Conservation (phyloP, 2,113 vertebrate species). For the Oryzias curvinotus region DNA sequence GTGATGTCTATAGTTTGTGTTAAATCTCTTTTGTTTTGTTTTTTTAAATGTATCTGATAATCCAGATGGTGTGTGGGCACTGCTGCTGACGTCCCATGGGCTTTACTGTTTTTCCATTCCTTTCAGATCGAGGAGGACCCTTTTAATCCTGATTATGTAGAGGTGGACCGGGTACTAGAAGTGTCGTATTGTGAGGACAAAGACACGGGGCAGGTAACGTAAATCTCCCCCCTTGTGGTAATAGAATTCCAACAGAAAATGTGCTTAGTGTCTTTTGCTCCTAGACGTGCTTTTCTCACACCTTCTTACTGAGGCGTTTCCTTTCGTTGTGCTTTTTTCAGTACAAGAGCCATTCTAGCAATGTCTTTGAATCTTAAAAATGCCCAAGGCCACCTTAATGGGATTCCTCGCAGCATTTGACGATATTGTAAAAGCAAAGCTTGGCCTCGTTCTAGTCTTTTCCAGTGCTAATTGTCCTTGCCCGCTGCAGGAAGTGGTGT, state of each 20-base stretch:
- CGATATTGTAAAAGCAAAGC: slow-evolving; percentile 53
- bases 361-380: slow-evolving; percentile 58
- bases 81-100: slow-evolving; percentile 36
- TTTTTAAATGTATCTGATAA: slow-evolving; percentile 34
- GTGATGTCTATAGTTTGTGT: too few relatives aligned
- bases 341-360: slow-evolving; percentile 32
- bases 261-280: slow-evolving; percentile 16
- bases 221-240: slow-evolving; percentile 25
- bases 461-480: slow-evolving; percentile 46
- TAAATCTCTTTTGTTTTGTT: too few relatives aligned
- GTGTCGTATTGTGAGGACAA: slow-evolving; percentile 98
- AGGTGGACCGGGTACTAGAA: slow-evolving; percentile 96
- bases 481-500: slow-evolving; percentile 89
- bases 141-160: slow-evolving; percentile 98
- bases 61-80: slow-evolving; percentile 70
- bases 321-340: slow-evolving; percentile 21
- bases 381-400: slow-evolving; percentile 65
- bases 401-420: slow-evolving; percentile 63
- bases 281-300: slow-evolving; percentile 20
- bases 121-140: slow-evolving; percentile 95
- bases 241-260: slow-evolving; percentile 21
- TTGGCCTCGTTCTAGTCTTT: slow-evolving; percentile 53
- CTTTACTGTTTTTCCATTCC: slow-evolving; percentile 6
- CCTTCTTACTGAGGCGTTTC: slow-evolving; percentile 3
- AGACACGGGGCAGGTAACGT: slow-evolving; percentile 92